phyloP scores from a whole-genome alignment of 2,113 vertebrate species.

The Athene noctua region DNA sequence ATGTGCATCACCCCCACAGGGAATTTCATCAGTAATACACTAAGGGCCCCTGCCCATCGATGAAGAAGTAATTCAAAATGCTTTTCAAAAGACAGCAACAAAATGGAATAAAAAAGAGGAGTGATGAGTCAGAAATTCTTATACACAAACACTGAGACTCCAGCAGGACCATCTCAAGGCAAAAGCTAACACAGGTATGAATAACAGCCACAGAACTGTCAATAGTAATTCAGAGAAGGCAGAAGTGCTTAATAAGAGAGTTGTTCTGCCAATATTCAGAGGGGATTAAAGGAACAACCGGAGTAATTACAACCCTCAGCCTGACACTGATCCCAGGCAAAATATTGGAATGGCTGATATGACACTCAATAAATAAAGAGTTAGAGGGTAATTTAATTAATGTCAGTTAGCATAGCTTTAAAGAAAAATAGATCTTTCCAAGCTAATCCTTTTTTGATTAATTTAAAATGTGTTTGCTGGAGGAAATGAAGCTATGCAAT shows the following conservation, averaged over 20 bases:
- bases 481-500: background rate
- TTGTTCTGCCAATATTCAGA: conserved; percentile 33
- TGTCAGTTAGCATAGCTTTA: conserved; percentile 46
- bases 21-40: background rate
- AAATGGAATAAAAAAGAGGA: background rate
- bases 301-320: conserved; percentile 45
- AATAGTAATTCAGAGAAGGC: background rate
- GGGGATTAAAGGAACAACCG: conserved; percentile 33
- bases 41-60: background rate
- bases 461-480: conserved; percentile 26
- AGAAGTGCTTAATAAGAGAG: background rate
- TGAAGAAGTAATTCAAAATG: background rate
- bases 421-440: conserved; percentile 54
- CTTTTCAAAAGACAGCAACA: background rate
- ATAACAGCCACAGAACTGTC: background rate
- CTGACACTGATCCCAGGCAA: conserved; percentile 5
- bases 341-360: conserved; percentile 42
- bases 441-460: conserved; percentile 50
- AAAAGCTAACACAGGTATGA: background rate
- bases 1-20: background rate
- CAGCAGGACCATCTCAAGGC: background rate
- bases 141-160: background rate
- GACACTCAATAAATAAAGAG: conserved; percentile 37
- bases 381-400: conserved; percentile 55
- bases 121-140: background rate